Conservation (phyloP, 2,113 vertebrate genomes). For the Osmerus eperlanus region DNA sequence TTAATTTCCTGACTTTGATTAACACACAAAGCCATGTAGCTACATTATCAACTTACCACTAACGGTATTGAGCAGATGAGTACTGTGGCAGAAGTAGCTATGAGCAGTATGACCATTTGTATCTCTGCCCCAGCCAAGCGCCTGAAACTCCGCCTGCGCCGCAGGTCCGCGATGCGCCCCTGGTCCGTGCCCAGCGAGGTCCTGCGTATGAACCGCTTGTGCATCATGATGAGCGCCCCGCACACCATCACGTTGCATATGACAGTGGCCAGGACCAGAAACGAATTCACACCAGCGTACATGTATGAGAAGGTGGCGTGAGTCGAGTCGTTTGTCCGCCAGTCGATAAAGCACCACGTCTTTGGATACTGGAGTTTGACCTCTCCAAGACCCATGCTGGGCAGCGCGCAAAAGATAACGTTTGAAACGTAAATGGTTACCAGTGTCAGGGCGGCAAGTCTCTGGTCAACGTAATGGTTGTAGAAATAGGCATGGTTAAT, state of each 20-base stretch:
- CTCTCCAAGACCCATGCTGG: slow-evolving; percentile 81
- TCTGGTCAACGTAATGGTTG: slow-evolving; percentile 88
- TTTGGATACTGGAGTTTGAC: slow-evolving; percentile 74
- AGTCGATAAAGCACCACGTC: slow-evolving; percentile 97
- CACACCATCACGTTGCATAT: slow-evolving; percentile 92
- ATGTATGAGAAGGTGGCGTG: slow-evolving; percentile 84
- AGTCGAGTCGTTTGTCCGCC: slow-evolving; percentile 74
- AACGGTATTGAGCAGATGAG: slow-evolving; percentile 97
- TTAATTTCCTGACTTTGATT: no score
- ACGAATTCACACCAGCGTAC: slow-evolving; percentile 90
- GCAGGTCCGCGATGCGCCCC: slow-evolving; percentile 76
- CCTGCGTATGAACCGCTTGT: slow-evolving; percentile 87
- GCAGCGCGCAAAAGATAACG: slow-evolving; percentile 86
- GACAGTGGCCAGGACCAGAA: slow-evolving; percentile 85
- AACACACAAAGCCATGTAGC: no score
- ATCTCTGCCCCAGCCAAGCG: slow-evolving; percentile 90
- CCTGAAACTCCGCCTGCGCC: slow-evolving; percentile 84
- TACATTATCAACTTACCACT: slow-evolving; percentile 79
- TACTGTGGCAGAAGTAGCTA: slow-evolving; percentile 88
- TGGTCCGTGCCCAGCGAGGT: slow-evolving; percentile 88
- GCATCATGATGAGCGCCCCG: slow-evolving; percentile 90
- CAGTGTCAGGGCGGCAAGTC: slow-evolving; percentile 82
- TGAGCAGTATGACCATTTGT: slow-evolving; percentile 96
- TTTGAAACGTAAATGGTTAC: slow-evolving; percentile 82
- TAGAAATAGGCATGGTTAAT: slow-evolving; percentile 98